phyloP scores from a whole-genome alignment of 2,888 invertebrate genomes.

The Drosophila borborema region DNA sequence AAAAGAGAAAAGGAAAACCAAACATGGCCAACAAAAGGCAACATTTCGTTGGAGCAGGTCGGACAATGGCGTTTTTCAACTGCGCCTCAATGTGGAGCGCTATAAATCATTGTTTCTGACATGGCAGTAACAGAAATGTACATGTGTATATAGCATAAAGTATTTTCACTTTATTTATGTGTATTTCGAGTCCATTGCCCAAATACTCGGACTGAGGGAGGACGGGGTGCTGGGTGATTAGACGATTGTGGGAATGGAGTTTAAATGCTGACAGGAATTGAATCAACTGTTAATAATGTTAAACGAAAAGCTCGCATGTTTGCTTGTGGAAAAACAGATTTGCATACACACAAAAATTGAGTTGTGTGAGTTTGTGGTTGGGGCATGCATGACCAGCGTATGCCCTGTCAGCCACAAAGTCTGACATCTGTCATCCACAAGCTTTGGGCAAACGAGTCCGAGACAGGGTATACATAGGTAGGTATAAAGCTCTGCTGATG shows the following conservation, averaged over 20 bases:
- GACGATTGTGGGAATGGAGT: neutral
- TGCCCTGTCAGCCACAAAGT: neutral
- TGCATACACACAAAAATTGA: neutral
- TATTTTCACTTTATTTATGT: neutral
- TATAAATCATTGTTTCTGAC: constrained; percentile 12
- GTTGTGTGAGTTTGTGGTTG: neutral
- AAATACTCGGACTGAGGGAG: neutral
- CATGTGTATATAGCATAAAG: neutral
- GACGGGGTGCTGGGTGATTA: neutral
- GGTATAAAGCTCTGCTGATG: too few species aligned
- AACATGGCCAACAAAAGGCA: neutral
- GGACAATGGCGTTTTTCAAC: neutral
- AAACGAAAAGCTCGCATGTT: constrained; percentile 26
- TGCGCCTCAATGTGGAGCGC: neutral
- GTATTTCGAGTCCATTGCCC: neutral
- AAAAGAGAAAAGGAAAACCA: neutral
- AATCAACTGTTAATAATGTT: constrained; percentile 5
- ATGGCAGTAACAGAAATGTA: neutral
- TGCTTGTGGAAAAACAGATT: constrained; percentile 28
- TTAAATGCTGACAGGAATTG: neutral
- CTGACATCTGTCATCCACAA: neutral
- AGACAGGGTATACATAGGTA: neutral
- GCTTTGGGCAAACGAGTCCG: neutral
- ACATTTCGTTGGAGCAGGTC: neutral
- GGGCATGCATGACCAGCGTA: neutral